A percentile compares a stretch with the other conserved stretches of the same genome.
Evolutionary conservation across 2,888 invertebrate genomes (phyloP).

Genomic region (Eupelmus urozonus): DNA sequence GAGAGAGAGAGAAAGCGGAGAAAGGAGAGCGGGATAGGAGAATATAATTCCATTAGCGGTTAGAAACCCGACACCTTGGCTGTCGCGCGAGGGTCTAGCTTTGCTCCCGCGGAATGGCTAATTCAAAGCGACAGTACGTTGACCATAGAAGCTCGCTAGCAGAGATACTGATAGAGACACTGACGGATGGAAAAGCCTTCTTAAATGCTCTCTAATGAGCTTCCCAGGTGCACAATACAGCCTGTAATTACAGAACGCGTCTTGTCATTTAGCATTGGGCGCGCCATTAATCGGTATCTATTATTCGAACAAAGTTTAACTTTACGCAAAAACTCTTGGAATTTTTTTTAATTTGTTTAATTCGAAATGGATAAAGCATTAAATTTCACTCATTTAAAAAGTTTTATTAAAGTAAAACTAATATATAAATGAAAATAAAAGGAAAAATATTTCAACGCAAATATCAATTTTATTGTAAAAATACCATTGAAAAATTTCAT

Average conservation of each 20-base stretch:
- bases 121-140: conserved; percentile 43
- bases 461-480: too few relatives aligned
- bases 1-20: conserved; percentile 31
- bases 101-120: conserved; percentile 19
- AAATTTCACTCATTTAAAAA: not conserved
- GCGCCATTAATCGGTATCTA: too few relatives aligned
- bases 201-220: conserved; percentile 10
- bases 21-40: conserved; percentile 51
- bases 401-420: too few relatives aligned
- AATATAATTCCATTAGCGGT: conserved; percentile 75
- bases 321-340: too few relatives aligned
- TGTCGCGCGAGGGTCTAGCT: conserved; percentile 14
- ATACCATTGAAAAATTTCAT: too few relatives aligned
- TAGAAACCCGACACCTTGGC: conserved; percentile 71
- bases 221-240: not conserved
- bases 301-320: too few relatives aligned
- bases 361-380: not conserved
- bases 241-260: not conserved
- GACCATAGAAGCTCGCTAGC: not conserved
- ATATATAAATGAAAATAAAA: too few relatives aligned
- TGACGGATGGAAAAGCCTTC: not conserved
- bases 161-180: not conserved
- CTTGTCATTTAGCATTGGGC: not conserved
- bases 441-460: too few relatives aligned
- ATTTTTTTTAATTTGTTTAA: not conserved